These are phyloP conservation scores for Epirrhoe alternata DNA, from an alignment of 2,888 invertebrate species.

Conservation along the genomic window DNA sequence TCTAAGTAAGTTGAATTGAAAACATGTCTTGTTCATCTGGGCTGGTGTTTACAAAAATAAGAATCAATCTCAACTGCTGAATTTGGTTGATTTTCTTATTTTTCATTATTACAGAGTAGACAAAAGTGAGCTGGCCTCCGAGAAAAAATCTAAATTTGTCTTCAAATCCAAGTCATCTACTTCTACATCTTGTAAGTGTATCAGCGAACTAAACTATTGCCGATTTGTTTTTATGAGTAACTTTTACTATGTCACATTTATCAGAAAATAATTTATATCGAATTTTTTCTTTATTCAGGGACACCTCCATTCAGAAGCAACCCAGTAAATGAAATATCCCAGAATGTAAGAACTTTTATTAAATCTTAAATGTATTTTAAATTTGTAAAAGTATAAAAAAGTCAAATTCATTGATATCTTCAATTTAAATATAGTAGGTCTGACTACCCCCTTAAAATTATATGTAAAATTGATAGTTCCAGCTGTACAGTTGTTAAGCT, in stretches of 20 bases:
- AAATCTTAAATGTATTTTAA: background rate
- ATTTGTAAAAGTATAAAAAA: no score
- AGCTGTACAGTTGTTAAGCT: no score
- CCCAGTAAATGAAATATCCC: slow-evolving; percentile 27
- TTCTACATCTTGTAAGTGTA: slow-evolving; percentile 56
- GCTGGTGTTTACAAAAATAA: background rate
- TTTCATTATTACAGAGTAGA: slow-evolving; percentile 44
- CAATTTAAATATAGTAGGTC: no score
- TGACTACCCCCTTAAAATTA: no score
- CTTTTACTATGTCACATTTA: no score
- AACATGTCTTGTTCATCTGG: no score
- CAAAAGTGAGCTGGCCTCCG: slow-evolving; percentile 51
- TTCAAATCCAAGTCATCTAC: slow-evolving; percentile 64
- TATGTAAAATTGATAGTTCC: no score
- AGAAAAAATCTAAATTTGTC: slow-evolving; percentile 69
- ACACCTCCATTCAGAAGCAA: slow-evolving; percentile 62
- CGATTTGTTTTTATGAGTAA: no score
- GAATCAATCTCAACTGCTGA: background rate
- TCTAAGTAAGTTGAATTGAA: slow-evolving; percentile 47
- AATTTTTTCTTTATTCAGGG: no score
- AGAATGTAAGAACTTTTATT: slow-evolving; percentile 18
- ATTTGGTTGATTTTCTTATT: background rate
- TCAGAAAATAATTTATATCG: background rate
- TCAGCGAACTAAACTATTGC: background rate
- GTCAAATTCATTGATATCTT: no score